Evolutionary conservation across 2,888 invertebrate species (phyloP).

Genomic region (Andrena flavipes): DNA sequence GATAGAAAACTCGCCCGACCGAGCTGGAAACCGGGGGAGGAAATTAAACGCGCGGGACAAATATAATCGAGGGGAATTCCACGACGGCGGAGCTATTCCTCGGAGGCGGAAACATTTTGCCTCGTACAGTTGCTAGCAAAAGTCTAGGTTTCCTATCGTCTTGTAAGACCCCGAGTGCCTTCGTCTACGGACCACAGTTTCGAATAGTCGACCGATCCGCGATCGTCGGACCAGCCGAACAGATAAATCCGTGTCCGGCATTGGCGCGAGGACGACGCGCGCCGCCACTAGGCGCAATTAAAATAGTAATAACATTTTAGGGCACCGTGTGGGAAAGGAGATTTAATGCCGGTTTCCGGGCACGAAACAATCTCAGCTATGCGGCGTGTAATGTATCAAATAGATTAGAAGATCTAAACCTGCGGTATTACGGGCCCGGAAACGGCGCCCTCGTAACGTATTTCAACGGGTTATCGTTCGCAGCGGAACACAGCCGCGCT

Average conservation of each 20-base stretch:
- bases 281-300: conserved; percentile 33
- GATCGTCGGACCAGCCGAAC: not conserved
- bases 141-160: not conserved
- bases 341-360: conserved; percentile 50
- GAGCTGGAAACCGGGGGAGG: not conserved
- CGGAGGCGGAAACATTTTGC: conserved; percentile 16
- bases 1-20: not conserved
- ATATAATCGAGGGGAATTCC: conserved; percentile 14
- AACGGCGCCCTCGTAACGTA: conserved; percentile 69
- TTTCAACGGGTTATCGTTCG: conserved; percentile 73
- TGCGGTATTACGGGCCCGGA: conserved; percentile 60
- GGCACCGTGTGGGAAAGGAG: conserved; percentile 33
- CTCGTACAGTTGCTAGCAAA: not conserved
- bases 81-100: not conserved
- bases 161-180: not conserved
- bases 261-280: not conserved
- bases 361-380: conserved; percentile 60
- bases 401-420: conserved; percentile 72
- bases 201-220: no score
- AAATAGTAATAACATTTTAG: conserved; percentile 53
- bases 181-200: not conserved
- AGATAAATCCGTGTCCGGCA: conserved; percentile 16
- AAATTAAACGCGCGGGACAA: conserved; percentile 30
- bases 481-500: conserved; percentile 60
- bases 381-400: conserved; percentile 67